A percentile compares a stretch with the other conserved stretches of the same genome.
Evolutionary conservation across 2,888 invertebrate genomes (phyloP).

Genomic region (Melanophora roralis): DNA sequence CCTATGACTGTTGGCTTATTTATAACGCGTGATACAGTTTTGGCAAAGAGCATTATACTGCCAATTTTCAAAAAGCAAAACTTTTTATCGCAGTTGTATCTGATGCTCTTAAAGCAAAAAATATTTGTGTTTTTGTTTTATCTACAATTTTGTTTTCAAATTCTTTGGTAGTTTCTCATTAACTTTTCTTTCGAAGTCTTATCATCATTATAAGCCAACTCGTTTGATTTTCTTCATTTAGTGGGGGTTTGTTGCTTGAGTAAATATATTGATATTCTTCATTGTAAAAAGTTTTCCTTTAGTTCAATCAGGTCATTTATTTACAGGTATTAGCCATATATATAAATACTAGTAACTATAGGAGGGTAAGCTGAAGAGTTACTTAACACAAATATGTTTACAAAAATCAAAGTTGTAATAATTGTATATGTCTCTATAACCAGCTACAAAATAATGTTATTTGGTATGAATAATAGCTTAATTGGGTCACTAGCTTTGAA

Average conservation of each 20-base stretch:
- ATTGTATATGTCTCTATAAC: too few species aligned
- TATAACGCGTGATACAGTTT: conserved; percentile 56
- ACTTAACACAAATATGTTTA: not conserved
- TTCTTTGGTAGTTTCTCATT: conserved; percentile 50
- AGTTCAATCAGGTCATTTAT: conserved; percentile 21
- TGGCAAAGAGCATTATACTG: conserved; percentile 23
- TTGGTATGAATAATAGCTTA: too few species aligned
- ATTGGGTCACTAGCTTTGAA: too few species aligned
- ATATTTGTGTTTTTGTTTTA: conserved; percentile 20
- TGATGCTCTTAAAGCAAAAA: not conserved
- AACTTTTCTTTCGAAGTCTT: conserved; percentile 48
- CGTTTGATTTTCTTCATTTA: not conserved
- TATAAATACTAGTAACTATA: not conserved
- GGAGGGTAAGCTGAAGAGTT: not conserved
- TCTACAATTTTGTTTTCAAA: conserved; percentile 17
- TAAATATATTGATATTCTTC: not conserved
- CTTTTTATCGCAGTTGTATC: conserved; percentile 34
- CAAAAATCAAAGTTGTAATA: not conserved
- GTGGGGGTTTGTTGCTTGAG: not conserved
- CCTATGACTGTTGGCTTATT: conserved; percentile 48
- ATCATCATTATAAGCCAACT: conserved; percentile 41
- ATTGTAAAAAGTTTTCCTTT: conserved; percentile 23
- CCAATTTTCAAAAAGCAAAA: conserved; percentile 21
- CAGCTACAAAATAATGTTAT: too few species aligned
- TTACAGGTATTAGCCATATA: not conserved